Conservation (phyloP, 2,797 vertebrate genomes). For the Spinus pinus region DNA sequence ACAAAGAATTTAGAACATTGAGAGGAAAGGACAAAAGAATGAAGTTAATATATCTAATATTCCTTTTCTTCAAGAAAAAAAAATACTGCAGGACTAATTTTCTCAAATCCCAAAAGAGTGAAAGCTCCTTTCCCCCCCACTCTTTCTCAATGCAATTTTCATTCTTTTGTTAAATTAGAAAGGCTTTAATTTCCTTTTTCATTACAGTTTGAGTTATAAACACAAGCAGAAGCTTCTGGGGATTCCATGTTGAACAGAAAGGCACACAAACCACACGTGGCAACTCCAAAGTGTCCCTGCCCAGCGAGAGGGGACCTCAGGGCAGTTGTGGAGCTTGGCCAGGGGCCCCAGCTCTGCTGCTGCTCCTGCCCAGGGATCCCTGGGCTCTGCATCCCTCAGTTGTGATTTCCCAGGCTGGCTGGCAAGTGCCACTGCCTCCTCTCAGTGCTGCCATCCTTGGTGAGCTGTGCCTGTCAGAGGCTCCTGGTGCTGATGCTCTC, state of each 20-base stretch:
- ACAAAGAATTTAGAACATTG: neutral
- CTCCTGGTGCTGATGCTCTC: neutral
- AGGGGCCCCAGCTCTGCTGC: neutral
- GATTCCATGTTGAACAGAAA: neutral
- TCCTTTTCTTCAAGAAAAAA: slow-evolving; percentile 11
- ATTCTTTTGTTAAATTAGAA: slow-evolving; percentile 55
- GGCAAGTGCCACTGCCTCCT: neutral
- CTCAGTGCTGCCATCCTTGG: neutral
- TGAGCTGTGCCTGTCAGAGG: neutral
- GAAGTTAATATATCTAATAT: slow-evolving; percentile 21
- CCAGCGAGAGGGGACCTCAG: neutral
- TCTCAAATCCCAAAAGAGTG: slow-evolving; percentile 15
- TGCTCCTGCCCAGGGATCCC: neutral
- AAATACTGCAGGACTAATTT: slow-evolving; percentile 35
- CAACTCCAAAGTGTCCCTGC: neutral
- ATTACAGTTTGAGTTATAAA: slow-evolving; percentile 54
- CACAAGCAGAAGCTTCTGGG: neutral
- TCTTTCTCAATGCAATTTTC: slow-evolving; percentile 1
- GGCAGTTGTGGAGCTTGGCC: neutral
- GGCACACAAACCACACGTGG: neutral
- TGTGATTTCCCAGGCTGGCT: neutral
- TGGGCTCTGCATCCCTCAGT: neutral
- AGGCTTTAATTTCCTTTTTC: slow-evolving; percentile 54
- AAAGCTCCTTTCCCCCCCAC: neutral
- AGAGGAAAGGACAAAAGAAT: slow-evolving; percentile 35